Conservation (phyloP, 2,113 vertebrate species). For the Corythoichthys intestinalis region DNA sequence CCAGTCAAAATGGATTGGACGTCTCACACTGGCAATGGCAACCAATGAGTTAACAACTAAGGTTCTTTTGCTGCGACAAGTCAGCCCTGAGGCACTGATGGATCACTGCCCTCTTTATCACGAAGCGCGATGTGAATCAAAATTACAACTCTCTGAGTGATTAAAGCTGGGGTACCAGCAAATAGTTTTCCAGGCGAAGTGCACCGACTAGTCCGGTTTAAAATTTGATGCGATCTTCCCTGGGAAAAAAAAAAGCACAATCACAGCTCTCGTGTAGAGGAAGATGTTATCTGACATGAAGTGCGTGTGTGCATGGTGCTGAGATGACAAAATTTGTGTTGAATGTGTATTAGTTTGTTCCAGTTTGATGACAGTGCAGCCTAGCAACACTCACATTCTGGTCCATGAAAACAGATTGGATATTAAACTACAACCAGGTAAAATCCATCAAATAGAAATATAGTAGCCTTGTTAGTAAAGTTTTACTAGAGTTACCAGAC, state of each 20-base stretch:
- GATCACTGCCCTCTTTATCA: slow-evolving; percentile 25
- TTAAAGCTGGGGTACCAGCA: slow-evolving; percentile 16
- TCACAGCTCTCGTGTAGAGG: neutral
- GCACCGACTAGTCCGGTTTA: neutral
- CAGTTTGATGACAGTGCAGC: neutral
- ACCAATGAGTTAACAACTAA: too few species aligned
- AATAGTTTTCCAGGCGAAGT: slow-evolving; percentile 12
- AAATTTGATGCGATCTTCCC: neutral
- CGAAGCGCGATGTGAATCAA: slow-evolving; percentile 18
- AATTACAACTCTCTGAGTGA: slow-evolving; percentile 16
- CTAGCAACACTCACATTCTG: neutral
- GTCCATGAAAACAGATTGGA: neutral
- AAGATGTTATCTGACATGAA: slow-evolving; percentile 3
- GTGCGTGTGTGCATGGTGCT: neutral
- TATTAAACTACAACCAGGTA: neutral
- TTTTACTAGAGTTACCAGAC: too few species aligned
- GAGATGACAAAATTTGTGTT: neutral
- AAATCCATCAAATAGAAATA: neutral
- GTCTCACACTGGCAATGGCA: too few species aligned
- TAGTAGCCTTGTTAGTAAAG: too few species aligned
- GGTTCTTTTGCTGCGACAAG: neutral
- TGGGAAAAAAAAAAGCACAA: slow-evolving; percentile 10
- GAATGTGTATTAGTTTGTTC: neutral
- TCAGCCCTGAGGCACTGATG: slow-evolving; percentile 4
- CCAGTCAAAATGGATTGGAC: too few species aligned